Evolutionary conservation across 2,888 invertebrate species (phyloP).

Genomic region (Zaprionus obscuricornis): DNA sequence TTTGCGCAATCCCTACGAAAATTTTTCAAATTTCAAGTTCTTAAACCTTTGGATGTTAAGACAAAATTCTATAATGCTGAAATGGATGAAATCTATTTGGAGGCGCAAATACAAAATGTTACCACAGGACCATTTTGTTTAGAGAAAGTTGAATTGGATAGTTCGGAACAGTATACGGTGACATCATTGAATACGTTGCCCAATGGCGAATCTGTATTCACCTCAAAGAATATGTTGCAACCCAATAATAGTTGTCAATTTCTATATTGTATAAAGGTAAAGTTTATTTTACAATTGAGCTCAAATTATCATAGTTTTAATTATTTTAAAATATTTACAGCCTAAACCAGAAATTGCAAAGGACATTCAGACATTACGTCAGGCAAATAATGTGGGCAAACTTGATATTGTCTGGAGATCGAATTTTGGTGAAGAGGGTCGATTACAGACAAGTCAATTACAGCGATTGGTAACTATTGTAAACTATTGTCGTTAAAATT

Average conservation of each 20-base stretch:
- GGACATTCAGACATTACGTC: constrained; percentile 91
- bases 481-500: neutral
- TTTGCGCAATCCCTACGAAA: constrained; percentile 95
- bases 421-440: constrained; percentile 97
- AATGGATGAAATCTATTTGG: constrained; percentile 89
- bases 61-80: constrained; percentile 99
- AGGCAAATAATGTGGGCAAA: constrained; percentile 96
- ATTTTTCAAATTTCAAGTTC: constrained; percentile 98
- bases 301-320: rapidly evolving
- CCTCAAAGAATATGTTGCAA: constrained; percentile 91
- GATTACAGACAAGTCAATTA: constrained; percentile 97
- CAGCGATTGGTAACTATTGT: constrained; percentile 89
- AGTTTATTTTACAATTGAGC: neutral
- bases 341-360: constrained; percentile 90
- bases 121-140: constrained; percentile 96
- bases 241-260: constrained; percentile 97
- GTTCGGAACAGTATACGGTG: constrained; percentile 94
- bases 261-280: constrained; percentile 92
- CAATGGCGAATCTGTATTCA: constrained; percentile 89
- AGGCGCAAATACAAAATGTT: constrained; percentile 95
- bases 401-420: constrained; percentile 99
- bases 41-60: constrained; percentile 98
- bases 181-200: constrained; percentile 89
- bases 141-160: constrained; percentile 96
- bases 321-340: constrained; percentile 41